Evolutionary conservation across 2,113 vertebrate genomes (phyloP), one percentile per base, ranked within the genome.

Genomic region (Laterallus jamaicensis): DNA sequence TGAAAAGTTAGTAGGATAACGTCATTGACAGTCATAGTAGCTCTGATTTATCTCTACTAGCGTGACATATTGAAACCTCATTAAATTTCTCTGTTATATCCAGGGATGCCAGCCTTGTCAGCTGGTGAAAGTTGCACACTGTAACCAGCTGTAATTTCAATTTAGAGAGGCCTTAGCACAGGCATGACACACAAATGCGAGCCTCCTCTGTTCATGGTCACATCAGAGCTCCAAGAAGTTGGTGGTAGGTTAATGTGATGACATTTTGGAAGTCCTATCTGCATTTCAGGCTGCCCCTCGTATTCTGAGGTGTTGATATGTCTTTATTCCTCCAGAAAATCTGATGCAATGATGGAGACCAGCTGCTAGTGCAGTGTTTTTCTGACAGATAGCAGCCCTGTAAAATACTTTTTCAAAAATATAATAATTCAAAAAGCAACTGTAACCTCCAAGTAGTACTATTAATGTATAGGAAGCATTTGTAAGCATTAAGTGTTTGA

Each of bases 1-100:
- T 84, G 88, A 93, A 69, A 86, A 96, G 44, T 92, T n/a, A 91
- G 73, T 62, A 76, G 77, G 74, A 89, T 96, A 95, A 93, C 50
- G 11, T 94, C 95, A 93, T 18, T 87, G 93, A 67, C 77, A 93
- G 77, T 71, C 26, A 7, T 37, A 79, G 82, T 66, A 91, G 69
- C 54, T 89, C 77, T 87, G 82, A 82, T 94, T 94, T 82, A 91
- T 47, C 58, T 92, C 80, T 88, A 76, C 86, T 79, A 91, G 74
- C 7, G 4, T 92, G 90, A 94, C 83, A 92, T 93, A 93, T 58
- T 91, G 88, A 95, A 87, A 92, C 69, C 83, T 95, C 88, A 94
- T 89, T 93, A 95, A 93, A 94, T 93, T 92, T 79, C 77, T 54
- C 52, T 63, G 24, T 92, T 68, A 18, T 28, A 62, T 26, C 6